Evolutionary conservation across 2,797 vertebrate genomes (phyloP).

Genomic region (Buceros bicornis): DNA sequence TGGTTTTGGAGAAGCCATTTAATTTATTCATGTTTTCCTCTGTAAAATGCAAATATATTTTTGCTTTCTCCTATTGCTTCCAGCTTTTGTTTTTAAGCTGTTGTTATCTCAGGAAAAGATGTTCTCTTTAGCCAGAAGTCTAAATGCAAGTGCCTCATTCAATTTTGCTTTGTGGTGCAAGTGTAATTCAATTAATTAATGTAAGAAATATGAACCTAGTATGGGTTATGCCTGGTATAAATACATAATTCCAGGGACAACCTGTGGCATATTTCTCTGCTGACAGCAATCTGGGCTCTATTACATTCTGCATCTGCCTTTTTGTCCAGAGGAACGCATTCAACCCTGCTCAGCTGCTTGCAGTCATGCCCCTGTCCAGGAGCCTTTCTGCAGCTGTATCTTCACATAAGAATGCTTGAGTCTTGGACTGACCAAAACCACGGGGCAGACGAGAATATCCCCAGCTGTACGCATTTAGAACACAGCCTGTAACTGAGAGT

Average conservation of each 20-base stretch:
- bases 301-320: conserved; percentile 3
- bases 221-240: neutral
- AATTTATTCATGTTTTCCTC: neutral
- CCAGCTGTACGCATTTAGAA: neutral
- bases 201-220: conserved; percentile 35
- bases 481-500: fast-evolving
- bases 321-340: conserved; percentile 31
- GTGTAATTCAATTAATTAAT: conserved; percentile 53
- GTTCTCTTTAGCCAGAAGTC: neutral
- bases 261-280: neutral
- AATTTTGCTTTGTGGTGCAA: conserved; percentile 22
- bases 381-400: neutral
- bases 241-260: neutral
- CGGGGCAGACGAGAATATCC: neutral
- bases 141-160: conserved; percentile 29
- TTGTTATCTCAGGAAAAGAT: neutral
- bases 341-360: neutral
- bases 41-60: neutral
- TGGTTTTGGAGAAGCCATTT: neutral
- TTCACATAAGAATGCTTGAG: neutral
- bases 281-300: neutral
- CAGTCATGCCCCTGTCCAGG: neutral
- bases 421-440: neutral
- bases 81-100: conserved; percentile 16
- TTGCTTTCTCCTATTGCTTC: neutral